These are phyloP conservation scores for Gymnoscopelus microlampas DNA, from an alignment of 2,797 vertebrate species.

Conservation along the genomic window DNA sequence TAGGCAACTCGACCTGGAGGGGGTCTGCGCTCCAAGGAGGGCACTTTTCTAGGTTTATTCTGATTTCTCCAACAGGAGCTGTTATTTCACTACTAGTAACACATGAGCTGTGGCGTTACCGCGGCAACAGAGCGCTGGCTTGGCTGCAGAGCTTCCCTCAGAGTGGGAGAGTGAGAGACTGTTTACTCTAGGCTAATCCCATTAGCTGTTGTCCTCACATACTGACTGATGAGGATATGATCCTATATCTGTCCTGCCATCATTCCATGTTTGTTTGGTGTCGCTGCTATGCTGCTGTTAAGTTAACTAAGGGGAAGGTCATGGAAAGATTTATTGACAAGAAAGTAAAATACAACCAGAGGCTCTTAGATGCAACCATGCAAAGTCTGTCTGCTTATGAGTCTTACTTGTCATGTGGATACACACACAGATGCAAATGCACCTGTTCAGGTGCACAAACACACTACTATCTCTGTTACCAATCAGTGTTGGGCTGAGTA, in stretches of 20 bases:
- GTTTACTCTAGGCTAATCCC: conserved; percentile 46
- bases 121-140: conserved; percentile 17
- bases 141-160: conserved; percentile 28
- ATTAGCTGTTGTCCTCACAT: conserved; percentile 28
- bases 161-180: conserved; percentile 17
- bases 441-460: neutral
- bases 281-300: conserved; percentile 14
- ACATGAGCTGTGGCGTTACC: conserved; percentile 29
- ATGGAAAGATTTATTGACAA: conserved; percentile 38
- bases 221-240: conserved; percentile 14
- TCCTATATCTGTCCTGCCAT: conserved; percentile 10
- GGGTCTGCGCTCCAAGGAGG: no score
- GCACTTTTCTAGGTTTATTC: neutral
- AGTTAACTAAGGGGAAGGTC: conserved; percentile 22
- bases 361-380: conserved; percentile 26
- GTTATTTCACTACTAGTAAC: conserved; percentile 16
- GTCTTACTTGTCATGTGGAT: no score
- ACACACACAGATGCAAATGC: neutral
- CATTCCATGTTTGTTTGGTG: conserved; percentile 28
- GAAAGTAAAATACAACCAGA: conserved; percentile 35
- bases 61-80: neutral
- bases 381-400: neutral
- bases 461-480: no score
- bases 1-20: no score
- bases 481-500: no score